Conservation (phyloP, 2,888 invertebrate species). For the Clitarchus hookeri region DNA sequence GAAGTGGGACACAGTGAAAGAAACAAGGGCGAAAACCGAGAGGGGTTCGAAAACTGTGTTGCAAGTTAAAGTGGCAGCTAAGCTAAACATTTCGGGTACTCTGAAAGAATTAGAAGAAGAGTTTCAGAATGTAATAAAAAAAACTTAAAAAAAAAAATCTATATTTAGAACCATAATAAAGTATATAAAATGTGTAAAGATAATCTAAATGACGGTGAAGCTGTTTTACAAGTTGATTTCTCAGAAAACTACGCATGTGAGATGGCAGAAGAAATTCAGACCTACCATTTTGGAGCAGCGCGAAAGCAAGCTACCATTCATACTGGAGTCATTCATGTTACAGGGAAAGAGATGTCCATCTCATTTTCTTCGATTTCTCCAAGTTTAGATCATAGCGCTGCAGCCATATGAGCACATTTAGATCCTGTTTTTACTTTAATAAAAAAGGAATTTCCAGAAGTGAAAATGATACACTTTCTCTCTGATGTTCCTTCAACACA, state of each 20-base stretch:
- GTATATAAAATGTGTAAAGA: constrained; percentile 22
- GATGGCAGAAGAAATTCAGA: too few species aligned
- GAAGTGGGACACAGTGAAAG: constrained; percentile 15
- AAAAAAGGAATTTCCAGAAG: constrained; percentile 10
- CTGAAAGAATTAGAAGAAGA: constrained; percentile 16
- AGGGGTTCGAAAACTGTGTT: constrained; percentile 15
- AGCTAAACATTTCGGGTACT: neutral
- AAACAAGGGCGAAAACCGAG: neutral
- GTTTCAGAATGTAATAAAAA: constrained; percentile 16
- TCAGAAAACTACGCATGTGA: constrained; percentile 28
- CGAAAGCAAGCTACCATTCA: too few species aligned
- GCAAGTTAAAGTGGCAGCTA: constrained; percentile 16
- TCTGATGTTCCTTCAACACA: constrained; percentile 30
- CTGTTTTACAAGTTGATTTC: constrained; percentile 23
- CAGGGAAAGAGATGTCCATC: neutral
- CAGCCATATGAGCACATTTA: too few species aligned
- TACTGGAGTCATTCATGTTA: neutral
- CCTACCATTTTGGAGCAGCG: too few species aligned
- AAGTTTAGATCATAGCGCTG: constrained; percentile 22
- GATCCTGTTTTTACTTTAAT: constrained; percentile 23
- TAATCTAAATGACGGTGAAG: neutral
- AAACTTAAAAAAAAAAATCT: constrained; percentile 12
- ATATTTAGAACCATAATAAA: constrained; percentile 21
- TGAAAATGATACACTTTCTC: constrained; percentile 23
- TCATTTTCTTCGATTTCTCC: constrained; percentile 27